Base-by-base conservation (phyloP, 2,113 vertebrate species). In the Hystrix brachyura region DNA sequence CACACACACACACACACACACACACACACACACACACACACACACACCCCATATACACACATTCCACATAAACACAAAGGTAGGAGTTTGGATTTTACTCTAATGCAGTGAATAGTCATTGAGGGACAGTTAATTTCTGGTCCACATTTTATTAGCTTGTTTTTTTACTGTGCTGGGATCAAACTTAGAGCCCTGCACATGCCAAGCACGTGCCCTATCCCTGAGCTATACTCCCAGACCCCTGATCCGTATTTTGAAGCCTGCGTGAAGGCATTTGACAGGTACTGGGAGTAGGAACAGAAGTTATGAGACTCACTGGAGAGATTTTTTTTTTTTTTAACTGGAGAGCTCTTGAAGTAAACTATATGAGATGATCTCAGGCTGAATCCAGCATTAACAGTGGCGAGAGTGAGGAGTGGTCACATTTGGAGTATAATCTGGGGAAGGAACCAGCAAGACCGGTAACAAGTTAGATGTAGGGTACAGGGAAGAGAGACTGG, bases 31-130 rank as follows among this genome's bases (percentile, higher is more conserved):
- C n/a, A n/a, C n/a, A n/a, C n/a, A n/a, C n/a, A n/a, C n/a, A n/a
- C n/a, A n/a, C n/a, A n/a, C n/a, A n/a, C n/a, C n/a, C n/a, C n/a
- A n/a, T n/a, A n/a, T n/a, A n/a, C n/a, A 38, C 38, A 38, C 38
- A 38, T 38, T 38, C 59, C 59, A 60, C 23, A 65, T 5, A 14
- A 11, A 9, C 64, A 65, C 64, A 29, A 32, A 87, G 2, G 11
- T 12, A 90, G 9, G 69, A 91, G 27, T 74, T 67, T 83, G 55
- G 38, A 43, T 94, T 91, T 95, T 88, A 88, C 74, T 74, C 69
- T 65, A 88, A 17, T 60, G 46, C 81, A 48, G 19, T 32, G 67
- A 80, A 38, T 43, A 82, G 34, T 84, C 82, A 79, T 1, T 64
- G 29, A 87, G 15, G 18, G n/a, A 55, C 27, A 7, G 64, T 92